Evolutionary conservation across 2,888 invertebrate genomes (phyloP), one percentile per base, ranked within the genome.

Genomic region (Steinernema scapterisci): DNA sequence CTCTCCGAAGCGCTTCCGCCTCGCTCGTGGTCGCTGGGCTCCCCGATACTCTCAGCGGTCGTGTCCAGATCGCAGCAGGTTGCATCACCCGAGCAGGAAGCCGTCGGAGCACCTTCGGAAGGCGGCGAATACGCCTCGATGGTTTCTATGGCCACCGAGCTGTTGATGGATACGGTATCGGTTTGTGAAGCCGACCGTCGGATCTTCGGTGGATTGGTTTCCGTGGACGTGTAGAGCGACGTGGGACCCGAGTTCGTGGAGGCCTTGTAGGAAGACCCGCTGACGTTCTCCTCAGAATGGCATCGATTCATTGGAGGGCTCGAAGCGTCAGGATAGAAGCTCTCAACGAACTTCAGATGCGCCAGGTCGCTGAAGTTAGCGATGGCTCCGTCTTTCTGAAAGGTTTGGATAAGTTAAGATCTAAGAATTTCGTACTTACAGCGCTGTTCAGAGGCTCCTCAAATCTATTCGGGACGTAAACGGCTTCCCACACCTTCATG

Each of bases 371-470:
- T 63, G 63, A 63, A 63, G 38, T 63, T 63, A 1, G 27, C 27
- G 1, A 25, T 11, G 19, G 31, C 27, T 25, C 63, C 63, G 31
- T 63, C 63, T 11, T 63, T 63, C 63, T 63, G 38, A 38, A 38
- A 38, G n/a, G n/a, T n/a, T n/a, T n/a, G n/a, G n/a, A n/a, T n/a
- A n/a, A n/a, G n/a, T n/a, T n/a, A n/a, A n/a, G n/a, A 38, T 38
- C 9, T 38, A 6, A 38, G 9, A 38, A 38, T 38, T 38, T 13
- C 11, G 2, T 23, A 63, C 63, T 31, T 16, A 63, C 63, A 11
- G 63, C 31, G 63, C 63, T 31, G 16, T 63, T 63, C 1, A 63
- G 38, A 31, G 63, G 63, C 27, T 63, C 63, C 63, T 63, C 63
- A 38, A 63, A 63, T 9, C 63, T 27, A n/a, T 63, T 63, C 5